Base-by-base conservation (phyloP, 2,888 invertebrate species). In the Alviniconcha strummeri region DNA sequence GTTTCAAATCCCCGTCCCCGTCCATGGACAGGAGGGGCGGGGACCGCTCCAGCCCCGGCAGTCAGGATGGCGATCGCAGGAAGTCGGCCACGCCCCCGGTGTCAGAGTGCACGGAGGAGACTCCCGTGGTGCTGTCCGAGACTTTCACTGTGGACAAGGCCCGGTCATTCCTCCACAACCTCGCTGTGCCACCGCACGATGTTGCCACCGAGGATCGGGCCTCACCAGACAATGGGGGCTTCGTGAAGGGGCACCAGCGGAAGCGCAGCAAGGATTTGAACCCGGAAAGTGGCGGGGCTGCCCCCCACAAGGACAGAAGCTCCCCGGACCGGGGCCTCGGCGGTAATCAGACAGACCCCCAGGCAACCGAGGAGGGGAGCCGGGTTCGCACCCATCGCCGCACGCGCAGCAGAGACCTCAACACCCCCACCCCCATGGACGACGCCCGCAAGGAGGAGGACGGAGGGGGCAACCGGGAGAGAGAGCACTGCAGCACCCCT, bases 131-230 rank as follows among this genome's bases (percentile, higher is more conserved):
- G 19, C 60, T 91, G 85, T 90, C 91, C 11, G 90, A 89, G 72
- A 91, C 90, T 8, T 90, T 90, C 84, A 90, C 90, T 64, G 84
- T 91, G 17, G 90, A 91, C 67, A 88, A 89, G 72, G 89, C 88
- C 76, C 88, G 86, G 79, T 91, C 90, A 54, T 87, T 88, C 79
- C 80, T 91, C 60, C 77, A 54, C 69, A 82, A 77, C 54, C 71
- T 82, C 11, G 64, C 64, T 55, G 19, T 60, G 5, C 69, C 82
- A 13, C 19, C 69, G 5, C 74, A 64, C 1, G n/a, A 72, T 17
- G 5, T 60, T 15, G 55, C 74, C n/a, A 17, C 11, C 9, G 60
- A 52, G 19, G 11, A 13, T 76, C 5, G 52, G 9, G 69, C 54
- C 56, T 78, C 17, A 52, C 82, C 17, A 52, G 64, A n/a, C 17